These are phyloP conservation scores for Synanthedon tipuliformis DNA, from an alignment of 2,888 invertebrate species.

Conservation along the genomic window DNA sequence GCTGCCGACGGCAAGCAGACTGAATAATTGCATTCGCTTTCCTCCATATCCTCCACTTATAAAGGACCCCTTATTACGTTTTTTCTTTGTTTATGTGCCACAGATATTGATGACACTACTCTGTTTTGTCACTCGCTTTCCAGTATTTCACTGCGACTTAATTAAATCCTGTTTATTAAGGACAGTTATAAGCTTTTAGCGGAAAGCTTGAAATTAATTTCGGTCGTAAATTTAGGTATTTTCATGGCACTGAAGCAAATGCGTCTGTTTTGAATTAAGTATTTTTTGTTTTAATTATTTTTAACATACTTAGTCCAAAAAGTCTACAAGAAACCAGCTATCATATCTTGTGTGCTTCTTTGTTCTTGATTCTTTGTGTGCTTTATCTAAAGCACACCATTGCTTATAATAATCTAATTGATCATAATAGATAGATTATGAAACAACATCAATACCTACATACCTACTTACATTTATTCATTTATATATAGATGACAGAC, in stretches of 20 bases:
- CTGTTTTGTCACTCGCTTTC: slow-evolving; percentile 18
- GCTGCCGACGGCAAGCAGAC: slow-evolving; percentile 29
- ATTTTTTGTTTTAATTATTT: background rate
- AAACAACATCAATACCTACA: no score
- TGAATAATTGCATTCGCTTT: slow-evolving; percentile 14
- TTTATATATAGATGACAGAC: no score
- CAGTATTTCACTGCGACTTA: slow-evolving; percentile 11
- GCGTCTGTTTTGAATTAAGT: background rate
- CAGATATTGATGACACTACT: slow-evolving; percentile 9
- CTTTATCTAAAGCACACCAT: no score
- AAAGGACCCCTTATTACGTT: background rate
- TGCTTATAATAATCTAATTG: no score
- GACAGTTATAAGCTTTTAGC: background rate
- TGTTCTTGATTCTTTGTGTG: no score
- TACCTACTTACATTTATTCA: no score
- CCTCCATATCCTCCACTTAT: background rate
- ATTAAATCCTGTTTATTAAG: slow-evolving; percentile 5
- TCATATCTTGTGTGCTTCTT: no score
- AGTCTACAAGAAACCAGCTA: no score
- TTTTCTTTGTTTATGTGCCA: slow-evolving; percentile 1
- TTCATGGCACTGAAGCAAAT: background rate
- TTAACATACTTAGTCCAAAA: no score
- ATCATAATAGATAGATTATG: no score
- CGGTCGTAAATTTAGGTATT: background rate
- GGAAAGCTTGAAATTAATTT: background rate